Evolutionary conservation across 2,797 vertebrate genomes (phyloP), one percentile per base, ranked within the genome.

Genomic region (Xyrichtys novacula): DNA sequence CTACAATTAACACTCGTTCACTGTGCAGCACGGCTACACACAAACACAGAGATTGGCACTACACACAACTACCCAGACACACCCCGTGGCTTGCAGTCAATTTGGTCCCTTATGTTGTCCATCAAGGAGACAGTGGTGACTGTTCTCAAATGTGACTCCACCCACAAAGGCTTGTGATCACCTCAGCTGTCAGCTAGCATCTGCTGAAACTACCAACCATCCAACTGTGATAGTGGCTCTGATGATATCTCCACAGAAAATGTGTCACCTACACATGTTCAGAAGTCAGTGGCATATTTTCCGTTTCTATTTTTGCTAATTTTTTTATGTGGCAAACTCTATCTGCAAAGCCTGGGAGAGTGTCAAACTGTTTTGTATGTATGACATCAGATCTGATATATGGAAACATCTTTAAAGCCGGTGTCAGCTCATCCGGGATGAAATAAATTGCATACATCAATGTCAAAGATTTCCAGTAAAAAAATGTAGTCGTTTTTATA

Each of bases 161-260:
- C 91, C 93, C 90, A 93, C 87, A 89, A 89, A 85, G 81, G 86
- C 85, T 85, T 89, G 83, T 83, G 88, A 90, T 93, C 87, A 88
- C 89, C 90, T 88, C 80, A 85, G 82, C 90, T 94, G 93, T 94
- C 93, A 93, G 87, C 80, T 20, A 90, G 83, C 93, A 93, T 94
- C 93, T 94, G 93, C 78, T 86, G 71, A 84, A 92, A 87, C 85
- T 84, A 90, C 85, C 87, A 89, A 89, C 78, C 83, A 91, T 83
- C 85, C 84, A 81, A 88, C 80, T 89, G 88, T 80, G 81, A 89
- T 78, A 55, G 71, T 65, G 80, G 77, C 85, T 85, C 78, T 74
- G 78, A 86, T 86, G 86, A 83, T 66, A 81, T 81, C 65, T 74
- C 38, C 71, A 60, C 65, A 77, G 60, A 86, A 88, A 89, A 85